Conservation (phyloP, 2,113 vertebrate species). For the Machaerirhynchus nigripectus region DNA sequence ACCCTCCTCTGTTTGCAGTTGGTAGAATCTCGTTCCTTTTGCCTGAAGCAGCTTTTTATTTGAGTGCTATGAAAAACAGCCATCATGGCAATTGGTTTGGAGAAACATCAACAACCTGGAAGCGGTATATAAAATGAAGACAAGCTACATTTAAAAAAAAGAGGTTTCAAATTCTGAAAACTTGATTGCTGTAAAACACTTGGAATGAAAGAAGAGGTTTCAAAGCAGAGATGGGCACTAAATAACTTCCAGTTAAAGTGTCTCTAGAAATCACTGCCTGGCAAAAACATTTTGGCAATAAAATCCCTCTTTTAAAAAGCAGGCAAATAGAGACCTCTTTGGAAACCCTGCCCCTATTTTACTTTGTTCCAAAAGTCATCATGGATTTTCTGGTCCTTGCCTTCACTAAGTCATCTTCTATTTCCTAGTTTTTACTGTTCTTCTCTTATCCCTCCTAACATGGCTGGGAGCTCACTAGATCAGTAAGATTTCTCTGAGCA, state of each 20-base stretch:
- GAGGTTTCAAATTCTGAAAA: conserved; percentile 28
- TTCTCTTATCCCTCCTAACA: not conserved
- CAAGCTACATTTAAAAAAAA: not conserved
- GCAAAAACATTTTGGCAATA: not conserved
- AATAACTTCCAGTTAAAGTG: not conserved
- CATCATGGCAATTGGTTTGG: not conserved
- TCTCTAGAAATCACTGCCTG: not conserved
- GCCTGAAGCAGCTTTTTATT: conserved; percentile 40
- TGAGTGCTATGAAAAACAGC: conserved; percentile 40
- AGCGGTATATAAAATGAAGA: conserved; percentile 29
- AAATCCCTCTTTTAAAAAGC: not conserved
- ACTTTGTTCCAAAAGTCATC: not conserved
- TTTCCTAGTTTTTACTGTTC: not conserved
- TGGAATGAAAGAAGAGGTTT: conserved; percentile 11
- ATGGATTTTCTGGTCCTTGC: not conserved
- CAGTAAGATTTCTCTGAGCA: not conserved
- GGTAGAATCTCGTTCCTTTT: not conserved
- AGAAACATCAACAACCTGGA: conserved; percentile 24
- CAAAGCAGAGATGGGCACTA: conserved; percentile 4
- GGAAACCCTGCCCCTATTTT: not conserved
- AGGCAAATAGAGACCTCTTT: not conserved
- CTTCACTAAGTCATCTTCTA: not conserved
- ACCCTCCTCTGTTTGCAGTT: not conserved
- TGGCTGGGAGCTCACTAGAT: not conserved
- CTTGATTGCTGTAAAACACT: not conserved